These are phyloP conservation scores for Vombatus ursinus DNA, from an alignment of 2,113 vertebrate genomes.

Conservation along the genomic window DNA sequence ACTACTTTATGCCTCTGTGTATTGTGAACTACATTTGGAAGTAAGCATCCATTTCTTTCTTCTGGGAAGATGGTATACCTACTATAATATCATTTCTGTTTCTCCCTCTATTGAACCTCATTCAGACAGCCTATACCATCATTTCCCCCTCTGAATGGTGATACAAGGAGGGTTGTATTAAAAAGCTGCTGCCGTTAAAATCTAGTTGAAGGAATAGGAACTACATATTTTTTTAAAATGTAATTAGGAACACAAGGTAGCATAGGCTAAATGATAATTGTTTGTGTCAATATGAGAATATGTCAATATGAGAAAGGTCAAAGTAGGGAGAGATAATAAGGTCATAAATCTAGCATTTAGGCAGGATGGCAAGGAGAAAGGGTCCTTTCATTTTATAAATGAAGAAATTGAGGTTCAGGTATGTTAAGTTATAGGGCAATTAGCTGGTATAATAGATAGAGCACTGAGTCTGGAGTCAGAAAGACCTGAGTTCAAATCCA, in stretches of 20 bases:
- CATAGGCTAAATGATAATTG: not conserved
- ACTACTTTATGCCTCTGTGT: not conserved
- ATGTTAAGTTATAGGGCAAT: not conserved
- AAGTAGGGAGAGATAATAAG: not conserved
- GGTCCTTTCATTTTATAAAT: not conserved
- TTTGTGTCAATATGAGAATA: not conserved
- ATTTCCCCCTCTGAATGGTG: not conserved
- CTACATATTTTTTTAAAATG: not conserved
- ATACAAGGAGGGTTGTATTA: not conserved
- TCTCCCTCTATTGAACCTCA: not conserved
- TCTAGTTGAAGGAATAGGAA: not conserved
- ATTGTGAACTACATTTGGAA: not conserved
- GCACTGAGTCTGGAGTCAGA: not conserved
- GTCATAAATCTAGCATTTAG: not conserved
- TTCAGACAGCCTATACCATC: not conserved
- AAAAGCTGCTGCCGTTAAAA: not conserved
- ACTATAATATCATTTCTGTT: not conserved
- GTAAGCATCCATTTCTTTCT: not conserved
- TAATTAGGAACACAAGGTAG: not conserved
- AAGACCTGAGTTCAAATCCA: not conserved
- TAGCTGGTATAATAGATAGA: too few relatives aligned
- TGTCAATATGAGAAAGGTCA: not conserved
- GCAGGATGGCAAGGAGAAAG: not conserved
- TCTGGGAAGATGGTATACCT: not conserved
- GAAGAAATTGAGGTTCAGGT: not conserved